These are phyloP conservation scores for Sphecodes monilicornis DNA, from an alignment of 2,888 invertebrate species.

Conservation along the genomic window DNA sequence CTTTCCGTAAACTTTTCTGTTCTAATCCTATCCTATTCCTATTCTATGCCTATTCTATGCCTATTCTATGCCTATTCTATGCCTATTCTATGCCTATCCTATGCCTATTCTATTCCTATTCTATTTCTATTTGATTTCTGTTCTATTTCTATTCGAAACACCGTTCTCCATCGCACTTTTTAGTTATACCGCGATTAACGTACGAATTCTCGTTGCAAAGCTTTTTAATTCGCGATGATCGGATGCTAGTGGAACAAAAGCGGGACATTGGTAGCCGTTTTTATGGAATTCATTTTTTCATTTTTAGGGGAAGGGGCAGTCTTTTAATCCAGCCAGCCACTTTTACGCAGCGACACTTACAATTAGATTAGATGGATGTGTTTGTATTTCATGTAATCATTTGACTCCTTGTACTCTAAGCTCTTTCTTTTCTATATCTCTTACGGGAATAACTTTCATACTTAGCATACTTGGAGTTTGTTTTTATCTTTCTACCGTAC, in stretches of 20 bases:
- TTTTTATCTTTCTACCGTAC: constrained; percentile 81
- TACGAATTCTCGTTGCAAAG: constrained; percentile 65
- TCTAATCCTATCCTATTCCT: constrained; percentile 30
- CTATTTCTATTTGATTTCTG: no score
- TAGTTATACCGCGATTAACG: constrained; percentile 55
- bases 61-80: background rate
- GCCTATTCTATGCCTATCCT: constrained; percentile 54
- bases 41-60: background rate
- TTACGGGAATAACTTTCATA: constrained; percentile 80
- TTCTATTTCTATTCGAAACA: constrained; percentile 38
- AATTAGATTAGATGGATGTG: constrained; percentile 80
- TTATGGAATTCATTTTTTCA: constrained; percentile 37
- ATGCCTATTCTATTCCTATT: no score
- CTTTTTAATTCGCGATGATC: constrained; percentile 66
- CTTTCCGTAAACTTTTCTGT: constrained; percentile 63
- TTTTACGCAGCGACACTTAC: constrained; percentile 79
- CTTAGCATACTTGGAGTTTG: constrained; percentile 80
- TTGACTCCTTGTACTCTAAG: constrained; percentile 80
- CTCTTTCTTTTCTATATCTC: constrained; percentile 79
- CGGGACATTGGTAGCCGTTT: constrained; percentile 47
- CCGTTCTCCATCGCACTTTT: constrained; percentile 30
- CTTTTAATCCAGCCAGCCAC: constrained; percentile 72
- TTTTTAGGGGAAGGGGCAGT: constrained; percentile 48
- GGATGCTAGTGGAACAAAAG: constrained; percentile 44
- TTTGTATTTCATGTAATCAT: constrained; percentile 83